These are phyloP conservation scores for Epistrophe grossulariae DNA, from an alignment of 2,888 invertebrate genomes.

Conservation along the genomic window DNA sequence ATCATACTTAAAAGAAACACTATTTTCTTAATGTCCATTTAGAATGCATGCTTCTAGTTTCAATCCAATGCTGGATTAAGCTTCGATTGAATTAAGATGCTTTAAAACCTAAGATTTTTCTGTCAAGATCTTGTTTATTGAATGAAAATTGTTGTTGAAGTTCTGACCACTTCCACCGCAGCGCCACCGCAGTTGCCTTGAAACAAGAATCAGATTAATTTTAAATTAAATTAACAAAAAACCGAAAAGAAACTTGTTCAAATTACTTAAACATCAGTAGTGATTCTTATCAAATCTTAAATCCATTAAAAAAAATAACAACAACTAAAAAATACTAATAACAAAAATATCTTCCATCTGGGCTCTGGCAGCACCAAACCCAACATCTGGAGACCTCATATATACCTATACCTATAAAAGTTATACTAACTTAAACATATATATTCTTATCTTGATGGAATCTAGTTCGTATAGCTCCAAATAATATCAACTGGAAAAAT, in stretches of 20 bases:
- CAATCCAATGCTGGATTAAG: too few species aligned
- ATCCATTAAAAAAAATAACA: neutral
- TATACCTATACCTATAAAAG: neutral
- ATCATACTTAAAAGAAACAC: too few species aligned
- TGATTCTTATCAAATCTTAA: slow-evolving; percentile 41
- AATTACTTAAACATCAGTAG: slow-evolving; percentile 36
- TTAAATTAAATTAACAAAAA: slow-evolving; percentile 2
- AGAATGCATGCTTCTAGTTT: too few species aligned
- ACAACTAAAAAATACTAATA: neutral
- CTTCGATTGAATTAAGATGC: neutral
- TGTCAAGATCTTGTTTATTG: neutral
- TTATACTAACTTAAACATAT: neutral
- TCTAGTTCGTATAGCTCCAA: slow-evolving; percentile 37
- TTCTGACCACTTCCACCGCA: neutral
- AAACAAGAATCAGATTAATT: slow-evolving; percentile 2
- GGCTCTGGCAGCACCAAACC: neutral
- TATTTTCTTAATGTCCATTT: too few species aligned
- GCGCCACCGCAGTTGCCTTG: neutral
- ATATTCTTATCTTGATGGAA: slow-evolving; percentile 57
- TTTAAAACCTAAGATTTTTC: neutral
- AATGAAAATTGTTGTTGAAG: slow-evolving; percentile 4
- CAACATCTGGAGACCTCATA: slow-evolving; percentile 30
- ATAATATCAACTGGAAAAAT: slow-evolving; percentile 58
- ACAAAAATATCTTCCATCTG: slow-evolving; percentile 3
- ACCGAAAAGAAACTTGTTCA: slow-evolving; percentile 27